Evolutionary conservation across 2,888 invertebrate species (phyloP).

Genomic region (Tiliacea citrago): DNA sequence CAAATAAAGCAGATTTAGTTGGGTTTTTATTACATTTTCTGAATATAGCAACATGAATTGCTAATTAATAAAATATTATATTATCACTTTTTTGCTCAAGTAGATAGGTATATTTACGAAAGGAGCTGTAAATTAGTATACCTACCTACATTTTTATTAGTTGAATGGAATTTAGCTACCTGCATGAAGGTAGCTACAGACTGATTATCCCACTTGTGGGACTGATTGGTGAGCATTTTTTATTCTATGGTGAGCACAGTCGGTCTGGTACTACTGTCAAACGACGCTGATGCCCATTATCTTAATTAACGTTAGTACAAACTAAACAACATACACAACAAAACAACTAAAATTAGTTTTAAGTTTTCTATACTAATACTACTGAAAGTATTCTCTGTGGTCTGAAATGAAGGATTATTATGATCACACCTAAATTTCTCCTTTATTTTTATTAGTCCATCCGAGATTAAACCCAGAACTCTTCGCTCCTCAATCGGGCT

Average conservation of each 20-base stretch:
- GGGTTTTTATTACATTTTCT: neutral
- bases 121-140: neutral
- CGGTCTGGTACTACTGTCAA: too few relatives aligned
- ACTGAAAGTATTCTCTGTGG: too few relatives aligned
- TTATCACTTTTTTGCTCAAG: neutral
- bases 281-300: too few relatives aligned
- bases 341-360: too few relatives aligned
- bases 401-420: too few relatives aligned
- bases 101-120: neutral
- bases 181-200: neutral
- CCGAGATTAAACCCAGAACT: neutral
- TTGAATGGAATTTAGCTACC: neutral
- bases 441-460: neutral
- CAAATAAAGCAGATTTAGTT: too few relatives aligned
- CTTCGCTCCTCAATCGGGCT: neutral
- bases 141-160: neutral
- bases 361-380: too few relatives aligned
- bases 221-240: too few relatives aligned
- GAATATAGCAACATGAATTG: neutral
- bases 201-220: neutral
- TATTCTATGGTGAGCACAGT: too few relatives aligned
- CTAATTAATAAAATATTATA: neutral
- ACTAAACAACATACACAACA: too few relatives aligned
- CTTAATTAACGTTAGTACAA: too few relatives aligned
- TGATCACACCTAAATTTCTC: too few relatives aligned